phyloP scores from a whole-genome alignment of 2,888 invertebrate species.

The Trypoxylon attenuatum region DNA sequence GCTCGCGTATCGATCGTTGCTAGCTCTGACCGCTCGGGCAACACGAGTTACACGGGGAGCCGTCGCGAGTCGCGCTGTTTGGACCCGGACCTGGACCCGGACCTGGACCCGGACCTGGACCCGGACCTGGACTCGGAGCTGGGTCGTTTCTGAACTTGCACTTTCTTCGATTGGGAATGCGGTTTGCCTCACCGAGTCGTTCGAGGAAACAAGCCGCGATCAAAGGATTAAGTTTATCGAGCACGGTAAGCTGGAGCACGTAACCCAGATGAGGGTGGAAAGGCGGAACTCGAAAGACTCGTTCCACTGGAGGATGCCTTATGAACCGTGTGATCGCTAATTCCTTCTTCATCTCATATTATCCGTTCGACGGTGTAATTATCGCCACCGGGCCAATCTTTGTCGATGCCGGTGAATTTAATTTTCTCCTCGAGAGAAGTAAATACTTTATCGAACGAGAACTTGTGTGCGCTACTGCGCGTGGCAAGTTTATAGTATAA shows the following conservation, averaged over 20 bases:
- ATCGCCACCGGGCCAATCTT: too few species aligned
- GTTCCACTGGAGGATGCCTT: neutral
- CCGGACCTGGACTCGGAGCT: neutral
- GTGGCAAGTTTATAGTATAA: too few species aligned
- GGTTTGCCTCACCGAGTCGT: constrained; percentile 1
- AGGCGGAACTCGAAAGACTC: neutral
- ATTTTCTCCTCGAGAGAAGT: too few species aligned
- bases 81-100: neutral
- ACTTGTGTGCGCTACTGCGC: too few species aligned
- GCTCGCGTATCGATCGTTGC: neutral
- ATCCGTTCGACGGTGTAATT: too few species aligned
- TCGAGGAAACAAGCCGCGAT: neutral
- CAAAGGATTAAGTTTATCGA: constrained; percentile 2
- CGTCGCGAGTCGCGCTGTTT: neutral
- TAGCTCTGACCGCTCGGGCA: too few species aligned
- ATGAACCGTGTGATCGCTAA: neutral
- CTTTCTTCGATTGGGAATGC: constrained; percentile 8
- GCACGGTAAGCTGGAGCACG: neutral
- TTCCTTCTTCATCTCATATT: too few species aligned
- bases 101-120: neutral
- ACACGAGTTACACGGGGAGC: too few species aligned
- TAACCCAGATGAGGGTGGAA: too few species aligned
- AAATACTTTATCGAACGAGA: too few species aligned
- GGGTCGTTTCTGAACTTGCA: constrained; percentile 10
- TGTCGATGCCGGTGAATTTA: too few species aligned